phyloP scores from a whole-genome alignment of 2,888 invertebrate genomes.

The Ophion obscuratus region DNA sequence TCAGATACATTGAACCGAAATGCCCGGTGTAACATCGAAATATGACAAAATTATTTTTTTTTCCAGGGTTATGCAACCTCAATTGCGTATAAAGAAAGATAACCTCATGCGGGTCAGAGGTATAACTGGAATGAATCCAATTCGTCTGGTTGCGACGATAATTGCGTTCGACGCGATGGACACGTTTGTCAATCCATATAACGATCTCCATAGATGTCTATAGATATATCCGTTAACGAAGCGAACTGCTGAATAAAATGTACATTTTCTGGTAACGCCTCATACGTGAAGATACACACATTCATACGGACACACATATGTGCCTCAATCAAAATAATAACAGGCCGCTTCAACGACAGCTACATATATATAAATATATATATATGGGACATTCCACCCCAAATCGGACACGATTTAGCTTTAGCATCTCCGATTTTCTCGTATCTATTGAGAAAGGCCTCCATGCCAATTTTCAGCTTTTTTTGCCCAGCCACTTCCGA shows the following conservation, averaged over 20 bases:
- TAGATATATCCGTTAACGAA: slow-evolving; percentile 7
- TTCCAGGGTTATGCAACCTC: neutral
- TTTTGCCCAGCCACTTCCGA: no score
- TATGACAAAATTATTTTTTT: neutral
- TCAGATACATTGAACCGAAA: neutral
- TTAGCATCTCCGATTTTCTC: no score
- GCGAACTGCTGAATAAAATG: slow-evolving; percentile 31
- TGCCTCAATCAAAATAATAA: no score
- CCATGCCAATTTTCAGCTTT: no score
- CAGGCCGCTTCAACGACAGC: no score
- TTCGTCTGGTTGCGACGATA: slow-evolving; percentile 54
- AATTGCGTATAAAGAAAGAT: slow-evolving; percentile 16
- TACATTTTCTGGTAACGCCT: neutral
- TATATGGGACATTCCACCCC: no score
- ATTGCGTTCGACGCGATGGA: slow-evolving; percentile 51
- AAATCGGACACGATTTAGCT: no score
- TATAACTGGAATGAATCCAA: slow-evolving; percentile 24
- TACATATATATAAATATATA: no score
- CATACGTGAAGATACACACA: slow-evolving; percentile 1
- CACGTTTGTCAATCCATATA: slow-evolving; percentile 29
- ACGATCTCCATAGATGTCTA: neutral
- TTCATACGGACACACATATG: no score
- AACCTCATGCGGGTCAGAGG: slow-evolving; percentile 20
- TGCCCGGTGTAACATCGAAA: neutral
- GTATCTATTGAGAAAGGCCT: no score